These are phyloP conservation scores for rabbit (Oryctolagus cuniculus) DNA, from an alignment of 2,113 vertebrate genomes.

Conservation along the genomic window mOryCun1.1 NC_091439.1:124726501-124727000, in stretches of 20 bases:
- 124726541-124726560: not conserved
- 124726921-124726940: not conserved
- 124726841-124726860: not conserved
- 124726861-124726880: not conserved
- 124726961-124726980: not conserved
- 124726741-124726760: not conserved
- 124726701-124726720: not conserved
- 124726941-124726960: not conserved
- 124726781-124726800: not conserved
- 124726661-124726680: not conserved
- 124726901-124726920: not conserved
- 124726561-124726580: not conserved
- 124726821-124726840: not conserved
- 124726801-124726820: not conserved
- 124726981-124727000: not conserved
- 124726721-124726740: not conserved
- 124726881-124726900: not conserved
- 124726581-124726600: not conserved
- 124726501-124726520: not conserved
- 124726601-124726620: not conserved
- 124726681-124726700: not conserved
- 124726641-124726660: not conserved
- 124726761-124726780: not conserved
- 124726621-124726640: not conserved
- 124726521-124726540: not conserved